These are phyloP conservation scores for Trisateles emortualis DNA, from an alignment of 2,888 invertebrate species.

Conservation along the genomic window DNA sequence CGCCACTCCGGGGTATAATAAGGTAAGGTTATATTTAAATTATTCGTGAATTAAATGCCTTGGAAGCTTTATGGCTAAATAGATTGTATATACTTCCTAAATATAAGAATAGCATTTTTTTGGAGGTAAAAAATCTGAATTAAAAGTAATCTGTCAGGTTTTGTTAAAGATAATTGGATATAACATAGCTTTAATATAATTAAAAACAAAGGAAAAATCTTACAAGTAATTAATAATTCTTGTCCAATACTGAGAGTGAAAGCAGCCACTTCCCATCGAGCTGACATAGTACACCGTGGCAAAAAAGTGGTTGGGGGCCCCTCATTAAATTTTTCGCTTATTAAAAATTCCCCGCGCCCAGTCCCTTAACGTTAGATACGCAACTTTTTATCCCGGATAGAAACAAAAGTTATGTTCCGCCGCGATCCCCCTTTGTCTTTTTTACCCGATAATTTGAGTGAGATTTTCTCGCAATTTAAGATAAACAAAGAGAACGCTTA, in stretches of 20 bases:
- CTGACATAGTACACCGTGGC: slow-evolving; percentile 73
- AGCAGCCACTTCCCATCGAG: slow-evolving; percentile 57
- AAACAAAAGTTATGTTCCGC: slow-evolving; percentile 82
- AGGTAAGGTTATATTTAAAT: slow-evolving; percentile 69
- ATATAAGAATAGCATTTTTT: not conserved
- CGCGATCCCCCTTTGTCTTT: slow-evolving; percentile 81
- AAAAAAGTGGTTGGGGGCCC: slow-evolving; percentile 70
- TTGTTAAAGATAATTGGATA: slow-evolving; percentile 28
- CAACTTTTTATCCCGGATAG: slow-evolving; percentile 81
- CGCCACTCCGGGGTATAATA: slow-evolving; percentile 61
- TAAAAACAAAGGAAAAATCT: slow-evolving; percentile 40
- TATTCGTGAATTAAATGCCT: slow-evolving; percentile 26
- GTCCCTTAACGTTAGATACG: slow-evolving; percentile 76
- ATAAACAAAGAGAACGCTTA: slow-evolving; percentile 87
- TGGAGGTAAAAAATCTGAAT: not conserved
- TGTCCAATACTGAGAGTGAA: slow-evolving; percentile 57
- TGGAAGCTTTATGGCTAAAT: slow-evolving; percentile 1
- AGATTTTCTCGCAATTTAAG: slow-evolving; percentile 87
- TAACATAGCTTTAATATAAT: slow-evolving; percentile 26
- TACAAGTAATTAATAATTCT: slow-evolving; percentile 57
- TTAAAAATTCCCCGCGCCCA: slow-evolving; percentile 85
- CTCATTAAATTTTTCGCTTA: slow-evolving; percentile 87
- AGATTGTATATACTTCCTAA: not conserved
- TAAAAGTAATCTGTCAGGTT: slow-evolving; percentile 8
- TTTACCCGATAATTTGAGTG: slow-evolving; percentile 86